Evolutionary conservation across 2,888 invertebrate species (phyloP).

Genomic region (Zygaena filipendulae): DNA sequence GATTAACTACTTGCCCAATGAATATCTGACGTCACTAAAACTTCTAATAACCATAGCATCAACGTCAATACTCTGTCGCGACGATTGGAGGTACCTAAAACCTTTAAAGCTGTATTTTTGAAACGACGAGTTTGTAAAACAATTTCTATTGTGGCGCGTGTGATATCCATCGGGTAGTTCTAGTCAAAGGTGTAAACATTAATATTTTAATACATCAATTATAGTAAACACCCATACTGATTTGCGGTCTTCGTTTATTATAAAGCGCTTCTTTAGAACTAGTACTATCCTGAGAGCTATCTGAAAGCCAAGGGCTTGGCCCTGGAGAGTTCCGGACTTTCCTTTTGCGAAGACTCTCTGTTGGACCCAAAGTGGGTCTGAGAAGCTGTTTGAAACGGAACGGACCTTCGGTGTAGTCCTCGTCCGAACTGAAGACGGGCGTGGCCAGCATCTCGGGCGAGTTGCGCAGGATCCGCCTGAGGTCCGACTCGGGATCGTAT

Average conservation of each 20-base stretch:
- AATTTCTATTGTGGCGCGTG: too few relatives aligned
- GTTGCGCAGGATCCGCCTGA: conserved; percentile 56
- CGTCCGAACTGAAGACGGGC: conserved; percentile 52
- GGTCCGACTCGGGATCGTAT: conserved; percentile 53
- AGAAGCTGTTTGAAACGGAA: conserved; percentile 75
- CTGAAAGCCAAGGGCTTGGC: conserved; percentile 59
- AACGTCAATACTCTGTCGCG: too few relatives aligned
- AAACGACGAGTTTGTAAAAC: too few relatives aligned
- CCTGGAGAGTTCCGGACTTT: conserved; percentile 61
- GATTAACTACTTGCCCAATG: too few relatives aligned
- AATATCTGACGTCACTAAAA: too few relatives aligned
- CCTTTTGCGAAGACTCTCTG: conserved; percentile 74
- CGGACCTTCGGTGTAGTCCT: conserved; percentile 71
- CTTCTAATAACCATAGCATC: too few relatives aligned
- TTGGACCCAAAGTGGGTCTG: conserved; percentile 73
- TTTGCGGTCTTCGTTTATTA: conserved; percentile 55
- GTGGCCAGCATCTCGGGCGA: conserved; percentile 59
- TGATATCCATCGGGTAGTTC: too few relatives aligned
- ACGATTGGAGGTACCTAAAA: too few relatives aligned
- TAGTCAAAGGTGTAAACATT: too few relatives aligned
- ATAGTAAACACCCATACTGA: conserved; percentile 60
- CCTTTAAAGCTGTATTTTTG: too few relatives aligned
- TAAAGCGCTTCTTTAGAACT: conserved; percentile 46
- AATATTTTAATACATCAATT: conserved; percentile 29
- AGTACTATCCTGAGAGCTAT: conserved; percentile 56